These are phyloP conservation scores for Meloidogyne chitwoodi DNA, from an alignment of 1,140 invertebrate species.

Conservation along the genomic window DNA sequence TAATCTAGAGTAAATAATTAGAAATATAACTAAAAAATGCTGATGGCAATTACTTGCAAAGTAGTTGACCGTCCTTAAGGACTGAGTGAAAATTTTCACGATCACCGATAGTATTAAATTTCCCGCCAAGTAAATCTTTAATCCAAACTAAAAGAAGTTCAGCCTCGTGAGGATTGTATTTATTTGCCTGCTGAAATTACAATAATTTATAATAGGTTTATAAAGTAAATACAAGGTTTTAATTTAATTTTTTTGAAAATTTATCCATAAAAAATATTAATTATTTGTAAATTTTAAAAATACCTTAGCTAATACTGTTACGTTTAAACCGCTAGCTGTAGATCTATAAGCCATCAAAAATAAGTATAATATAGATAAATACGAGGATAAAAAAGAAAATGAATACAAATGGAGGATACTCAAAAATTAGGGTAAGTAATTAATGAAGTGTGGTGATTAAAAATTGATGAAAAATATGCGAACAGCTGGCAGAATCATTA, in stretches of 20 bases:
- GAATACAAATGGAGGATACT: no score
- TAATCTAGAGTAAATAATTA: neutral
- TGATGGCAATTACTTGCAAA: neutral
- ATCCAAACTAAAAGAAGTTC: conserved; percentile 17
- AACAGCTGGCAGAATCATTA: no score
- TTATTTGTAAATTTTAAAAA: neutral
- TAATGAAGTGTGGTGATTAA: no score
- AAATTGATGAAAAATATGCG: no score
- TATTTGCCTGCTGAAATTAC: neutral
- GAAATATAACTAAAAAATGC: no score
- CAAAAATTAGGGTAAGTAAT: no score
- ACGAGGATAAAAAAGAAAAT: no score
- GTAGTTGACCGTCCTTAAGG: conserved; percentile 9
- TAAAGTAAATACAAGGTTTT: no score
- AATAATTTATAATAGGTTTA: no score
- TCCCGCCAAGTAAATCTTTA: conserved; percentile 5
- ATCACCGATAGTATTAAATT: conserved; percentile 3
- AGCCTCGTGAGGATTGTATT: conserved; percentile 10
- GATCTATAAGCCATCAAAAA: neutral
- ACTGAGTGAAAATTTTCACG: conserved; percentile 14
- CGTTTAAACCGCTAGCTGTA: neutral
- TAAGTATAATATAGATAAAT: no score
- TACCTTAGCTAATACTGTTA: neutral
- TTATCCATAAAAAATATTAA: neutral
- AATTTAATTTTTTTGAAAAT: neutral